Evolutionary conservation across 2,113 vertebrate species (phyloP).

Genomic region (Etia nguti): DNA sequence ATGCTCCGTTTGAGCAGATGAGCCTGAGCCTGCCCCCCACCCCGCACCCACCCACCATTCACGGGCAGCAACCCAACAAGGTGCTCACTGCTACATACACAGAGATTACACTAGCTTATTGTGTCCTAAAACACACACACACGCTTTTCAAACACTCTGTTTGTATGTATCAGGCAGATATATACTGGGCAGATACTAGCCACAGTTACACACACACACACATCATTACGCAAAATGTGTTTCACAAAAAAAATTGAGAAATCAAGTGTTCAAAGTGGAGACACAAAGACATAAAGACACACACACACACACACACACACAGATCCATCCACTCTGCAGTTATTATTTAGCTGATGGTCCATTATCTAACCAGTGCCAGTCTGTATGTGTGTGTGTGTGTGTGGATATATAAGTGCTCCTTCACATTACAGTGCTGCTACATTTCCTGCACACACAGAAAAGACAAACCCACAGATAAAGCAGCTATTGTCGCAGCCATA

Average conservation of each 20-base stretch:
- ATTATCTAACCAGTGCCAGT: slow-evolving; percentile 27
- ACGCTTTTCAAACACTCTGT: neutral
- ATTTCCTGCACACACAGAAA: neutral
- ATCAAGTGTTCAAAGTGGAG: neutral
- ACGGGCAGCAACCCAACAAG: slow-evolving; percentile 22
- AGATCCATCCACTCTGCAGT: neutral
- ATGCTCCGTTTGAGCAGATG: neutral
- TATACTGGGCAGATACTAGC: neutral
- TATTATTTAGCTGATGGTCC: slow-evolving; percentile 34
- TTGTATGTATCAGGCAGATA: neutral
- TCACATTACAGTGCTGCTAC: slow-evolving; percentile 3
- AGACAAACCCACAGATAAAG: neutral
- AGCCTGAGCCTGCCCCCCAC: neutral
- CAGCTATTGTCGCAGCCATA: neutral
- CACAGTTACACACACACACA: neutral
- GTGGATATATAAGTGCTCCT: slow-evolving; percentile 16
- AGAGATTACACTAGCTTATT: slow-evolving; percentile 42
- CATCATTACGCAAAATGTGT: neutral
- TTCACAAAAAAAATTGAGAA: neutral
- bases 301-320: neutral
- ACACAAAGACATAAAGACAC: neutral
- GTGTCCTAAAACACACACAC: slow-evolving; percentile 2
- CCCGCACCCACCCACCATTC: neutral
- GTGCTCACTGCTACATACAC: slow-evolving; percentile 38
- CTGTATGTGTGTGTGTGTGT: neutral